Base-by-base conservation (phyloP, 1,140 invertebrate genomes). In the Bombus impatiens region DNA sequence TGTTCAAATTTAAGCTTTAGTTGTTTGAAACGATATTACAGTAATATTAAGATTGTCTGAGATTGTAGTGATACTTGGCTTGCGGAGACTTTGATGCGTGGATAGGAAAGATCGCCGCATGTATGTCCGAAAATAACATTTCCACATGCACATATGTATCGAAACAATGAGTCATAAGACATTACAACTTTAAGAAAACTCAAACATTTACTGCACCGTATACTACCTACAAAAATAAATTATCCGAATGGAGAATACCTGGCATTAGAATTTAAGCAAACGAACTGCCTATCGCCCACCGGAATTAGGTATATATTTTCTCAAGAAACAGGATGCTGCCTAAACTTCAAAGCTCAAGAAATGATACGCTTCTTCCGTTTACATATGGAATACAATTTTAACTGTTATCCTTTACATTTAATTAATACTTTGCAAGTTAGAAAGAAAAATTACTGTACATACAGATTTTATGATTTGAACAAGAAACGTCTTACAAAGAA, bases 281-380 rank as follows among this genome's bases (percentile, higher is more conserved):
- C 81, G 71, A 76, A 70, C 42, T n/a, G 74, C 22, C 25, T 28
- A 65, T 32, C 72, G 42, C n/a, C n/a, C 28, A 35, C 10, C n/a
- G 40, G 80, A 75, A 35, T 62, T 74, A 53, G 47, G 47, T 53
- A 78, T 83, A 35, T 83, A 62, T 83, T 83, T 83, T 68, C 59
- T 78, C 12, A 76, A 83, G 62, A 67, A 83, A 83, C 82, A 83
- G 74, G 82, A 83, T 78, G 82, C 82, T 35, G 82, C 44, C 28
- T 18, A 9, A 68, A 70, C 74, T 77, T 83, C 82, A 83, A 83
- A 83, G 82, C 74, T 42, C 1, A 44, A 42, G 57, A 78, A 68
- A 53, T 9, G 32, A 37, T 25, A 9, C 53, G 32, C 32, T 47
- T 47, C 32, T 65, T 72, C 47, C 37, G 37, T 72, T 72, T 53